These are phyloP conservation scores for Lepus townsendii DNA, from an alignment of 2,797 vertebrate genomes.

Conservation along the genomic window DNA sequence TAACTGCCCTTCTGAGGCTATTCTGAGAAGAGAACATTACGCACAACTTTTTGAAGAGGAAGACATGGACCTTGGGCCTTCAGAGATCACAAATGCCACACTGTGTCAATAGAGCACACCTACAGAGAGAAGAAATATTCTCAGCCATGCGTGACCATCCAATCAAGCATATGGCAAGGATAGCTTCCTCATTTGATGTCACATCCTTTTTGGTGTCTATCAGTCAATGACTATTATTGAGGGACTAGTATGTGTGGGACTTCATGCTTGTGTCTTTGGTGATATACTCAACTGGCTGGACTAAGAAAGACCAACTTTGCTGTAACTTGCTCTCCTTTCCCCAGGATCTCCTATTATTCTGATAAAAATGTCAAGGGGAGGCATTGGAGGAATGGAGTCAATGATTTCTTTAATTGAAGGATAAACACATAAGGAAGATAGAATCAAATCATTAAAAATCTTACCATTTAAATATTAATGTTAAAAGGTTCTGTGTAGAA, in stretches of 20 bases:
- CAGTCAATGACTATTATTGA: neutral
- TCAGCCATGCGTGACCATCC: neutral
- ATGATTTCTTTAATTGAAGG: slow-evolving; percentile 48
- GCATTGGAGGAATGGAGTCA: neutral
- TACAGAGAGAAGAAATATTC: neutral
- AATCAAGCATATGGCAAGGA: neutral
- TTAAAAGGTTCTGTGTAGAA: neutral
- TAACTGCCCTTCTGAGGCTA: slow-evolving; percentile 43
- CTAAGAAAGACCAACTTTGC: neutral
- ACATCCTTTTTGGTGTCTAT: neutral
- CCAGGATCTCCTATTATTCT: neutral
- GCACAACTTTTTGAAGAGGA: slow-evolving; percentile 3
- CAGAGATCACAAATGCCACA: neutral
- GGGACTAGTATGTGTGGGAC: neutral
- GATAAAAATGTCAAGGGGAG: neutral
- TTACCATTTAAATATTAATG: neutral
- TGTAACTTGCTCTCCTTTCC: neutral
- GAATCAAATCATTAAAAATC: slow-evolving; percentile 10
- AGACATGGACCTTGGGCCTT: neutral
- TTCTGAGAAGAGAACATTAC: slow-evolving; percentile 33
- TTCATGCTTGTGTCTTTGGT: neutral
- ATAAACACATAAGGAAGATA: neutral
- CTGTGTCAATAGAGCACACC: neutral
- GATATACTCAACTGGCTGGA: neutral
- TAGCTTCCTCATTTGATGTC: neutral